Evolutionary conservation across 2,888 invertebrate genomes (phyloP).

Genomic region (Galeruca laticollis): DNA sequence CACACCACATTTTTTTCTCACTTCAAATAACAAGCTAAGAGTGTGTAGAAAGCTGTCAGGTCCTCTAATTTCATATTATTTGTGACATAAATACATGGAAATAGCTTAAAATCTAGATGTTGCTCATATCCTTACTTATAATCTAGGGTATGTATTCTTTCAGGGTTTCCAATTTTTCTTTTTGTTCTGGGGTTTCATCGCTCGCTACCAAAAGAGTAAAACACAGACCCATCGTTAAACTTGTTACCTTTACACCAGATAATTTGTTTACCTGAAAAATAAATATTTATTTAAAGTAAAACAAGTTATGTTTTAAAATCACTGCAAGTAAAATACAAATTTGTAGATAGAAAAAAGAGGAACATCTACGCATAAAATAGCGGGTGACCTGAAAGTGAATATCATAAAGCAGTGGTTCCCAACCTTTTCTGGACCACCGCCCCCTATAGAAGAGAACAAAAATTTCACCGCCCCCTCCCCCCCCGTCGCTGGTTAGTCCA

Average conservation of each 20-base stretch:
- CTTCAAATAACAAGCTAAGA: constrained; percentile 20
- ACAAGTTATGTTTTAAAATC: too few relatives aligned
- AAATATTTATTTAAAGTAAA: not conserved
- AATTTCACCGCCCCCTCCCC: too few relatives aligned
- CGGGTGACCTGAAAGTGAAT: too few relatives aligned
- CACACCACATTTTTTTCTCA: constrained; percentile 26
- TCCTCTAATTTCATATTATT: constrained; percentile 32
- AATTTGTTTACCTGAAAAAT: constrained; percentile 69
- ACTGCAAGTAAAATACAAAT: too few relatives aligned
- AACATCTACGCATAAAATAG: too few relatives aligned
- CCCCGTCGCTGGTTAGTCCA: too few relatives aligned
- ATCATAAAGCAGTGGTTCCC: too few relatives aligned
- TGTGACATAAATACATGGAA: constrained; percentile 42
- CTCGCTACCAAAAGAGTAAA: constrained; percentile 82
- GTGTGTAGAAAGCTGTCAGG: constrained; percentile 25
- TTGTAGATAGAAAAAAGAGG: too few relatives aligned
- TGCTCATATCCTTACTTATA: constrained; percentile 11
- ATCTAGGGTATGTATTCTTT: constrained; percentile 66
- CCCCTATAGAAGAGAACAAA: too few relatives aligned
- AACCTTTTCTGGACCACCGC: too few relatives aligned
- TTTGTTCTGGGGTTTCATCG: constrained; percentile 75
- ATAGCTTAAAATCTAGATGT: constrained; percentile 38
- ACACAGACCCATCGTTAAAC: constrained; percentile 86
- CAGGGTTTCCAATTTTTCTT: constrained; percentile 72
- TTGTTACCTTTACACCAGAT: constrained; percentile 81